Base-by-base conservation (phyloP, 2,888 invertebrate genomes). In the Octonoba sinensis region DNA sequence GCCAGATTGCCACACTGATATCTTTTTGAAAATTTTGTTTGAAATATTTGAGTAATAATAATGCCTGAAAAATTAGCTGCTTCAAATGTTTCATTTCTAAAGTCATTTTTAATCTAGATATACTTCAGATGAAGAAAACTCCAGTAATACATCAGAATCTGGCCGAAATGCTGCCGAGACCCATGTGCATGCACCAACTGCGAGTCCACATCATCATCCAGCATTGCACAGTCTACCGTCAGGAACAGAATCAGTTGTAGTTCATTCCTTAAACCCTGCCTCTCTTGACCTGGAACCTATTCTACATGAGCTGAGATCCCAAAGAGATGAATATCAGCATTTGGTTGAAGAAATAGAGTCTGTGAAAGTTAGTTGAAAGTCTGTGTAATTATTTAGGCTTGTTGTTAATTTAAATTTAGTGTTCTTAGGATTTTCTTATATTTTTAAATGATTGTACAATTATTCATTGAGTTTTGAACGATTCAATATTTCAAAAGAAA, bases 281-380 rank as follows among this genome's bases (percentile, higher is more conserved):
- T 65, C 69, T 22, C 27, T 83, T n/a, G 85, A 85, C 49, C 36
- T 85, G 12, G 85, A 85, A 51, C 85, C 84, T 27, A 75, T 86
- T 84, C 91, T 94, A 85, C 92, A 92, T 79, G 95, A 96, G 89
- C 89, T 97, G 85, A 92, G 93, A 86, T 93, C 94, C 86, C 91
- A 94, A 85, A 92, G 94, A 86, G 95, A 95, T 87, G 95, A 94
- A 87, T 92, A 93, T 86, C 94, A 94, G 85, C 91, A 93, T 86
- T 90, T 96, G 71, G 92, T 94, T 74, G 95, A 95, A 87, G 94
- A 94, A 87, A 90, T 96, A 79, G 95, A 95, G 59, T 77, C 86
- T 16, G 84, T 87, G 13, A 87, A 87, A 79, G 86, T 86, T 67
- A 81, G 22, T 36, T 20, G 56, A 3, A 44, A 36, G 6, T n/a